A percentile compares a stretch with the other conserved stretches of the same genome.
Evolutionary conservation across 53 echinoderm and acorn worm genomes (phyloP).

Genomic region (Temnopleurus reevesii): DNA sequence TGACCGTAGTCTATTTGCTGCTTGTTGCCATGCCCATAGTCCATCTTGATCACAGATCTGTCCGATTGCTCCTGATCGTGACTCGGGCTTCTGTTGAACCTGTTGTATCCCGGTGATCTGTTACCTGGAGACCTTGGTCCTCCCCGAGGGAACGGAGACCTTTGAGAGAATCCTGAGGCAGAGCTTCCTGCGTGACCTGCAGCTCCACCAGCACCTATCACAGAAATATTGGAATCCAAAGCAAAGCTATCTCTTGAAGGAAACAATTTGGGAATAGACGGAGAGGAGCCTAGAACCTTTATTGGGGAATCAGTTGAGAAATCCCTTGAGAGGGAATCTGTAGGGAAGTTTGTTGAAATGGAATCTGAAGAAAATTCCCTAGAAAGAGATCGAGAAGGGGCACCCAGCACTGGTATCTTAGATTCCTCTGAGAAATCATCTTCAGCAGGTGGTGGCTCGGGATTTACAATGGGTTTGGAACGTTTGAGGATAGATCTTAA

Average conservation of each 20-base stretch:
- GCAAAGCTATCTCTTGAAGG: neutral
- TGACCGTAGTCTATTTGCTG: constrained; percentile 19
- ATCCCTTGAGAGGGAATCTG: neutral
- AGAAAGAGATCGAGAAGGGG: neutral
- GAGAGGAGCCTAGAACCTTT: neutral
- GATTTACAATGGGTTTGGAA: neutral
- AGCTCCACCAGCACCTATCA: neutral
- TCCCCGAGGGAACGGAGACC: neutral
- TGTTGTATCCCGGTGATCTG: neutral
- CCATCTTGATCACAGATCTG: neutral
- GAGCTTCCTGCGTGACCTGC: neutral
- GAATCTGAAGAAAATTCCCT: constrained; percentile 9
- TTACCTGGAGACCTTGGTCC: constrained; percentile 19
- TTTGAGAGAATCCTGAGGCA: neutral
- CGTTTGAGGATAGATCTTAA: constrained; percentile 46
- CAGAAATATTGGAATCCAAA: neutral
- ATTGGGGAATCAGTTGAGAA: constrained; percentile 1
- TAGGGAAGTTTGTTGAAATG: neutral
- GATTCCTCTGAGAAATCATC: neutral
- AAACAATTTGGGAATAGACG: neutral
- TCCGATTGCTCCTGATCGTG: neutral
- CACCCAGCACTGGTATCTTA: neutral
- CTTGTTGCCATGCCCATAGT: constrained; percentile 44
- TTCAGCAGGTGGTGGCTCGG: neutral
- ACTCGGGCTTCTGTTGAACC: constrained; percentile 44